Evolutionary conservation across 2,797 vertebrate genomes (phyloP), one percentile per base, ranked within the genome.

Genomic region (Nyctalus aviator): DNA sequence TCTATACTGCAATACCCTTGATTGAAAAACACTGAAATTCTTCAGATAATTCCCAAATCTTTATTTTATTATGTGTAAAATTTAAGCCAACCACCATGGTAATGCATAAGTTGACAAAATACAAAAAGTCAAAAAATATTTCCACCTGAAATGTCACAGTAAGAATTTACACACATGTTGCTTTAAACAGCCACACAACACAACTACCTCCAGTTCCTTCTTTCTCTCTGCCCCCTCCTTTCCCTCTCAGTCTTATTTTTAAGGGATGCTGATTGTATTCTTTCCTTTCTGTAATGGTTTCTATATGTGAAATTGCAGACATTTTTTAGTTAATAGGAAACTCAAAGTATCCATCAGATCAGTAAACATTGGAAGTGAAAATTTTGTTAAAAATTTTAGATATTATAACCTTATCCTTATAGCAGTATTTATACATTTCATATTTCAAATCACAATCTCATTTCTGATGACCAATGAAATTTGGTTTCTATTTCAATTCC

Each of bases 301-400:
- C 73, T 79, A 2, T 23, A 37, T 25, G 20, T n/a, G 25, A 90
- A 83, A 53, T 8, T 91, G 41, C 20, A 50, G 46, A 50, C 17
- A 75, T 59, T 27, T 72, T 92, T 66, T 71, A 91, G 57, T 3
- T 8, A 91, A 88, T 2, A 88, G 23, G 59, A 95, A 94, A 83
- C 8, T 87, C 73, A 93, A 94, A 86, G 77, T 57, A 41, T 5
- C 68, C 48, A 37, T 27, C 32, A 9, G n/a, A 23, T 68, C 17
- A 79, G 73, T 66, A 48, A 73, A 89, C 66, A 78, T 7, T 37
- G 21, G 41, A 79, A 64, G 27, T 88, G 48, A 78, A 91, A 79
- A 55, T 21, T 75, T 25, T 46, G 3, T 73, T 79, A 88, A 37
- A 48, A 57, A 6, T 55, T 64, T 79, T 37, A 57, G n/a, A 89